Evolutionary conservation across 2,113 vertebrate species (phyloP), one percentile per base, ranked within the genome.

Genomic region (Gracilinanus agilis): DNA sequence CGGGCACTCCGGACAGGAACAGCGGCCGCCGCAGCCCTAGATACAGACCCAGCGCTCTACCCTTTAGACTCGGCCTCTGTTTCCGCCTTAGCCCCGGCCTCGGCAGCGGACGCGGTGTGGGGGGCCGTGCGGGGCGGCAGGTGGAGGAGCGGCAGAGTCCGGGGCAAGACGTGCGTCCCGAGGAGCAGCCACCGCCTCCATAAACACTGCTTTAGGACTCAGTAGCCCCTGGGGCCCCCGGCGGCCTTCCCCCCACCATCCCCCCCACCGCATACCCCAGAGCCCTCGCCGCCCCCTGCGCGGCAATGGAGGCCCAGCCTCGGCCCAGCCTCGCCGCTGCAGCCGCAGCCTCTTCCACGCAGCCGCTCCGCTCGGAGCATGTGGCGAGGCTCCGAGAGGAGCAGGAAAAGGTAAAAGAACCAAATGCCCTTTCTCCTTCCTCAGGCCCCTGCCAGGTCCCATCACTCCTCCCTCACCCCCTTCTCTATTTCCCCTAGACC

Each of bases 131-230:
- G 61, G 34, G 95, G 93, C 94, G 90, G 95, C 89, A 96, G 6
- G 97, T 91, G 97, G 95, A n/a, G 3, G n/a, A 75, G 61, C 61
- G 61, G 61, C 61, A n/a, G 61, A 75, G 96, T 96, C 95, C 96
- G 91, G 97, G 90, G 88, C 75, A 95, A 97, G 95, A 96, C 96
- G 96, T 90, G 97, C 96, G 94, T 95, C 34, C 95, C n/a, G 93
- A 93, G 95, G 90, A 97, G 94, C 96, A 54, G 92, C 94, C 98
- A 98, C 98, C 98, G 98, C 98, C 98, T 98, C 97, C 98, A 99
- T 98, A 99, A 99, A 99, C 99, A 99, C 97, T 99, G 99, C 98
- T 99, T 99, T 99, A 99, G 99, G 99, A 99, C 99, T 99, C 99
- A 99, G 98, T 98, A 98, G 97, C 99, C 93, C 19, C 96, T 95